phyloP scores from a whole-genome alignment of 1,140 invertebrate genomes.

The Cotesia typhae region DNA sequence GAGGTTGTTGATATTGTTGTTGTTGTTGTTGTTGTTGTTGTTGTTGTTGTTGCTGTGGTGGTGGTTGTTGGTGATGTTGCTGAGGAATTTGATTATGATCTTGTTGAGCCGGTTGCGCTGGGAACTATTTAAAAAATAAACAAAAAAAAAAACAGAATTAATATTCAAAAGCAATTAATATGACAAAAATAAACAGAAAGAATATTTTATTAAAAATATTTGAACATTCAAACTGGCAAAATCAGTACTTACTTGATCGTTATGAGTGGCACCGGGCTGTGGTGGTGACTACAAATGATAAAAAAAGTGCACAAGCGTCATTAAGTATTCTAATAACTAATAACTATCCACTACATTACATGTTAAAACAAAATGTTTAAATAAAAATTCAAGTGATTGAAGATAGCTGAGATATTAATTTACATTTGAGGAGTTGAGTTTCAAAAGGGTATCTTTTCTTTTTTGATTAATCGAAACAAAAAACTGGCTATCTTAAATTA shows the following conservation, averaged over 20 bases:
- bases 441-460: too few relatives aligned
- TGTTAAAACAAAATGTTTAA: not conserved
- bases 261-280: slow-evolving; percentile 41
- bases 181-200: not conserved
- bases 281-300: slow-evolving; percentile 47
- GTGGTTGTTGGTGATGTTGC: slow-evolving; percentile 39
- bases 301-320: slow-evolving; percentile 52
- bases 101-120: slow-evolving; percentile 26
- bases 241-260: slow-evolving; percentile 42
- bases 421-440: too few relatives aligned
- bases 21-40: slow-evolving; percentile 45
- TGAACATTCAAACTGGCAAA: slow-evolving; percentile 3
- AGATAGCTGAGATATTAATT: too few relatives aligned
- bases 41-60: slow-evolving; percentile 42
- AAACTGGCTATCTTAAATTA: too few relatives aligned
- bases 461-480: too few relatives aligned
- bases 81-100: slow-evolving; percentile 22
- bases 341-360: slow-evolving; percentile 31
- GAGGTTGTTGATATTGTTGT: slow-evolving; percentile 44
- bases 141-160: not conserved
- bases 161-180: not conserved
- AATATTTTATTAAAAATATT: not conserved
- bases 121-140: slow-evolving; percentile 36
- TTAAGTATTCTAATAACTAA: slow-evolving; percentile 46
- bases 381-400: too few relatives aligned